A percentile compares a stretch with the other conserved stretches of the same genome.
Evolutionary conservation across 2,113 vertebrate species (phyloP).

Genomic region (Steatornis caripensis): DNA sequence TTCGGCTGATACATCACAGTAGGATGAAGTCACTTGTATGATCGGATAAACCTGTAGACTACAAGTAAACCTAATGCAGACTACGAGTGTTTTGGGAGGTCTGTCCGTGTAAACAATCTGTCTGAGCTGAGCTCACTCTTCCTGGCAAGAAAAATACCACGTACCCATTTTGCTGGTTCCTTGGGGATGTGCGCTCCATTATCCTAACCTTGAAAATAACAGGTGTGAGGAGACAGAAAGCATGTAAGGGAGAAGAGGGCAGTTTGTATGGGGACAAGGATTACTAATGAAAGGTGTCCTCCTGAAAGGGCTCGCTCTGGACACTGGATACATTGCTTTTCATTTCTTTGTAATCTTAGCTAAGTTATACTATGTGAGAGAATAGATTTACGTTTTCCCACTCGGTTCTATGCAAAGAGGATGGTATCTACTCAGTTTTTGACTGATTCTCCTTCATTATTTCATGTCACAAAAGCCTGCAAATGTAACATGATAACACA

Average conservation of each 20-base stretch:
- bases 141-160: not conserved
- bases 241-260: not conserved
- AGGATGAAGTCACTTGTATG: not conserved
- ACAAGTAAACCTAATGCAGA: not conserved
- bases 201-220: not conserved
- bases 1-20: not conserved
- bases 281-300: constrained; percentile 9
- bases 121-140: constrained; percentile 4
- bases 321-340: constrained; percentile 45
- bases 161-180: not conserved
- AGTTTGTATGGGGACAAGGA: not conserved
- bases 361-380: constrained; percentile 31
- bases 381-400: constrained; percentile 62
- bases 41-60: not conserved
- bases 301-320: constrained; percentile 3
- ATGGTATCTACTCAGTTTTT: constrained; percentile 26
- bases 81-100: not conserved
- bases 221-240: constrained; percentile 17
- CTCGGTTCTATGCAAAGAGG: not conserved
- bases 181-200: not conserved
- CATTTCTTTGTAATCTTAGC: constrained; percentile 27
- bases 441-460: constrained; percentile 32
- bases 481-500: constrained; percentile 27
- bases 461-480: constrained; percentile 5
- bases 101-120: not conserved